These are phyloP conservation scores for Rhinopomastus cyanomelas DNA, from an alignment of 2,113 vertebrate species.

Conservation along the genomic window DNA sequence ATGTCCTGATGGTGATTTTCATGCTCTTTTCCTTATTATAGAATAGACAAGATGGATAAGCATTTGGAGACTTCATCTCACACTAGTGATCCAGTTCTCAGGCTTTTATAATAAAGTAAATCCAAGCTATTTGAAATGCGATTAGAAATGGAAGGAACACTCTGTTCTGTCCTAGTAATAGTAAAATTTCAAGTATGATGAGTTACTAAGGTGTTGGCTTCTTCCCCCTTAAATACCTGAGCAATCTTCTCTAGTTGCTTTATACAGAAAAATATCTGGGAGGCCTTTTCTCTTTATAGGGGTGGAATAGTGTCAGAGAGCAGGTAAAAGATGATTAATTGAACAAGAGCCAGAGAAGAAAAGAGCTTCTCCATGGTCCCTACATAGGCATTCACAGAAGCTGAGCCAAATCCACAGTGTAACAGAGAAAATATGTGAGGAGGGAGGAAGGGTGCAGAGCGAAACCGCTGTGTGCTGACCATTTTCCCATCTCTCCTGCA, in stretches of 20 bases:
- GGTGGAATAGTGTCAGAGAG: neutral
- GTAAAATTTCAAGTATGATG: neutral
- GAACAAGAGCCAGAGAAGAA: too few species aligned
- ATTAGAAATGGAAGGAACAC: neutral
- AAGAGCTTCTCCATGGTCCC: neutral
- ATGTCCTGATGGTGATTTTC: neutral
- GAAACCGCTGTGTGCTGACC: fast-evolving
- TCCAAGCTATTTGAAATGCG: neutral
- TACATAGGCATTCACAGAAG: neutral
- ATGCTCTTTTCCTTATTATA: neutral
- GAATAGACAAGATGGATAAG: neutral
- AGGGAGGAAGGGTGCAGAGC: neutral
- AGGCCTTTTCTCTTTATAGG: neutral
- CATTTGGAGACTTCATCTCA: neutral
- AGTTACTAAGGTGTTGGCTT: neutral
- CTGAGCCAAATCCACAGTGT: fast-evolving
- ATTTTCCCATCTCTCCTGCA: neutral
- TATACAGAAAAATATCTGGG: neutral
- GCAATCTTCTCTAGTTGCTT: neutral
- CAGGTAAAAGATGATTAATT: neutral
- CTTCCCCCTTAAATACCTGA: neutral
- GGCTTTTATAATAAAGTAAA: neutral
- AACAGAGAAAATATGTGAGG: neutral
- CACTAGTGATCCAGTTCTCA: neutral
- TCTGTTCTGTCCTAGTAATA: neutral